These are phyloP conservation scores for Hemiscyllium ocellatum DNA, from an alignment of 2,113 vertebrate species.

Conservation along the genomic window DNA sequence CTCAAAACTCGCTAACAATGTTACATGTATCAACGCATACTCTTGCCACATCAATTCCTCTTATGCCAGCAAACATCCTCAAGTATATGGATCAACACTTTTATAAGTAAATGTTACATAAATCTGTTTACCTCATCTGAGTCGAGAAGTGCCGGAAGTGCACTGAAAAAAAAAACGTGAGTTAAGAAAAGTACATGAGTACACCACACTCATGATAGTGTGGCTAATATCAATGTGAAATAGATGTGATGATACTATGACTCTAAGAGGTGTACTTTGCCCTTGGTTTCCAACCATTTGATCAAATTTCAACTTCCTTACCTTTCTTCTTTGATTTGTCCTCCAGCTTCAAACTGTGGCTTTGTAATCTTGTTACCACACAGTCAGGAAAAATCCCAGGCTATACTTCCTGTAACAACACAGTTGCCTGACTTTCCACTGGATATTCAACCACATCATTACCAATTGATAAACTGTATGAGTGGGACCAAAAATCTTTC, in stretches of 20 bases:
- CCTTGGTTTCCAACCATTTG: too few relatives aligned
- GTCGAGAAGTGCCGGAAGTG: conserved; percentile 70
- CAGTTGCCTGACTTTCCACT: too few relatives aligned
- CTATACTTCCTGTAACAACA: too few relatives aligned
- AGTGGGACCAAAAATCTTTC: too few relatives aligned
- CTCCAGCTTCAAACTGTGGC: too few relatives aligned
- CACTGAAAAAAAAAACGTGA: conserved; percentile 48
- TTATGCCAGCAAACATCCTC: background rate
- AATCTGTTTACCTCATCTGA: conserved; percentile 65
- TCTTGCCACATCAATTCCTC: background rate
- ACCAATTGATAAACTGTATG: too few relatives aligned
- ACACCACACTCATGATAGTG: background rate
- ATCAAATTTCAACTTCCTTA: too few relatives aligned
- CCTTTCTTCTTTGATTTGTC: too few relatives aligned
- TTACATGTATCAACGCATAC: background rate
- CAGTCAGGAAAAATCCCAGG: too few relatives aligned
- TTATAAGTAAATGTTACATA: background rate
- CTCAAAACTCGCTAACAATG: background rate
- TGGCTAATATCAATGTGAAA: background rate
- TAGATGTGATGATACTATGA: background rate
- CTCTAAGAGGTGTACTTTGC: too few relatives aligned
- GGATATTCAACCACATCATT: too few relatives aligned
- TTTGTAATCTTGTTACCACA: too few relatives aligned
- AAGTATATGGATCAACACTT: background rate
- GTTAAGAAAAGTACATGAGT: background rate